These are phyloP conservation scores for Crossocerus cetratus DNA, from an alignment of 2,888 invertebrate species.

Conservation along the genomic window DNA sequence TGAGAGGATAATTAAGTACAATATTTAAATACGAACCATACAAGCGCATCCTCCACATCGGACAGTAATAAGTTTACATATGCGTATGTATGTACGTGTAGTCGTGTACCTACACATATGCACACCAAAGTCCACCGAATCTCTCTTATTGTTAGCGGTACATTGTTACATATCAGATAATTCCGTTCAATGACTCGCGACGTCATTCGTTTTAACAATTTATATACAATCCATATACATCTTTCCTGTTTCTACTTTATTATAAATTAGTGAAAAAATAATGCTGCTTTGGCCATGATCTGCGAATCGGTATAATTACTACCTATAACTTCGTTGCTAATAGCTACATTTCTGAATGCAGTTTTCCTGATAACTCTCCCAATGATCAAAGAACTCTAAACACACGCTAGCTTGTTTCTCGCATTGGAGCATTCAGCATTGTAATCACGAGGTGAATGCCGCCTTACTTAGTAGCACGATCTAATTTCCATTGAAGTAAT, in stretches of 20 bases:
- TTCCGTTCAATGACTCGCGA: slow-evolving; percentile 33
- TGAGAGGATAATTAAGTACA: slow-evolving; percentile 54
- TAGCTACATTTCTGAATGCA: slow-evolving; percentile 55
- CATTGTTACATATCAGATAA: slow-evolving; percentile 48
- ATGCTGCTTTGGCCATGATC: slow-evolving; percentile 74
- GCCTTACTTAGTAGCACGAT: slow-evolving; percentile 37
- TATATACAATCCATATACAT: slow-evolving; percentile 69
- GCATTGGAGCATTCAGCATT: slow-evolving; percentile 22
- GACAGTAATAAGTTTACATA: slow-evolving; percentile 33
- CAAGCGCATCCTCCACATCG: slow-evolving; percentile 44
- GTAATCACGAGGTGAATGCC: slow-evolving; percentile 42
- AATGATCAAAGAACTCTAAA: slow-evolving; percentile 55
- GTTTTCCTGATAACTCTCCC: slow-evolving; percentile 42
- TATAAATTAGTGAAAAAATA: slow-evolving; percentile 76
- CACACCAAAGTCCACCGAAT: slow-evolving; percentile 34
- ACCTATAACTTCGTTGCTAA: slow-evolving; percentile 60
- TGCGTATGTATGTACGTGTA: slow-evolving; percentile 22
- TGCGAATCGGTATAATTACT: slow-evolving; percentile 57
- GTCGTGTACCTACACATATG: slow-evolving; percentile 24
- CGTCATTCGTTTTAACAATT: slow-evolving; percentile 54
- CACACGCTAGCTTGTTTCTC: slow-evolving; percentile 28
- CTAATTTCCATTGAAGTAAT: slow-evolving; percentile 32
- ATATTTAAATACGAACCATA: slow-evolving; percentile 52
- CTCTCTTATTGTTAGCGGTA: slow-evolving; percentile 35
- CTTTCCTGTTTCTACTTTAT: slow-evolving; percentile 46